A percentile compares a stretch with the other conserved stretches of the same genome.
Evolutionary conservation across 2,797 vertebrate genomes (phyloP).

Genomic region (Chrysocyon brachyurus): DNA sequence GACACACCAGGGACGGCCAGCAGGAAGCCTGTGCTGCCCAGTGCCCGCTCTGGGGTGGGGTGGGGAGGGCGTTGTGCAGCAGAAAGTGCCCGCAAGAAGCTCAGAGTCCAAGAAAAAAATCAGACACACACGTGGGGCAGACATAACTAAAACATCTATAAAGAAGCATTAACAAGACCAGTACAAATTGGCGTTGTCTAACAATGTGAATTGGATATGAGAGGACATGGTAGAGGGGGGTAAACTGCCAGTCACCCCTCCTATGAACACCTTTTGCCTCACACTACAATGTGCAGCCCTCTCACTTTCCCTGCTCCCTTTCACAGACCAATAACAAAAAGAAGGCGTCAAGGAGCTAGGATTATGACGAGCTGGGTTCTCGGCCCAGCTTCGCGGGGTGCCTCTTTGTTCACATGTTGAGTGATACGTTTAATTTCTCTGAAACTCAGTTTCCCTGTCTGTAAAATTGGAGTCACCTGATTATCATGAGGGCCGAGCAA

Average conservation of each 20-base stretch:
- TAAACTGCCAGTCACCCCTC: background rate
- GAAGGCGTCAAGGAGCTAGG: background rate
- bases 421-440: background rate
- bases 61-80: too few relatives aligned
- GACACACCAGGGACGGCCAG: background rate
- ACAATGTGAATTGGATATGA: background rate
- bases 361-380: background rate
- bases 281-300: fast-evolving
- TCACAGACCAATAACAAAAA: background rate
- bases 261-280: background rate
- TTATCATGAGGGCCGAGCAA: background rate
- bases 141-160: conserved; percentile 48
- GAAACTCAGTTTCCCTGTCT: background rate
- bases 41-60: background rate
- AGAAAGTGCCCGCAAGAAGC: background rate
- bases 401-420: conserved; percentile 4
- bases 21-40: background rate
- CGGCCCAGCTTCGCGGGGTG: background rate
- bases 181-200: conserved; percentile 21
- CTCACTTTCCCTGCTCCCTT: background rate
- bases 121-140: background rate
- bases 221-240: background rate
- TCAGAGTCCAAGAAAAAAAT: conserved; percentile 1
- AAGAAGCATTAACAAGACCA: background rate
- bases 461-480: background rate